Base-by-base conservation (phyloP, 2,888 invertebrate genomes). In the Scaptomyza polygonia region DNA sequence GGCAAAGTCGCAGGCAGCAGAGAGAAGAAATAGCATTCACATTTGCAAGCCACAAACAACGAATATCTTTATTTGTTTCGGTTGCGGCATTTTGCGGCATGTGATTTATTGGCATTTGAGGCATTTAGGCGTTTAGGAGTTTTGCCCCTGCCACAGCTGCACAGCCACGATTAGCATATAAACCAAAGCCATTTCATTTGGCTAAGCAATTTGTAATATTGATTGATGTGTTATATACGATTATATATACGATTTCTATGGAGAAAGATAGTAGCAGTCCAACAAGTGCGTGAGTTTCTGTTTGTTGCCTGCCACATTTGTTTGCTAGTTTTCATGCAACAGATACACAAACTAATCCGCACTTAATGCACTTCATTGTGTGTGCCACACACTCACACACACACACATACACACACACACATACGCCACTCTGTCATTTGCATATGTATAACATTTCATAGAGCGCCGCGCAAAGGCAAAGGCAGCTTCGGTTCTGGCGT, bases 21-120 rank as follows among this genome's bases (percentile, higher is more conserved):
- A 36, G n/a, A 11, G 32, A 9, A 5, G 3, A 7, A 25, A 57
- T 25, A 30, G 45, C 18, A 44, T 12, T 18, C 61, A 57, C 54
- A 56, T 58, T 36, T 54, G 42, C 12, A 49, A 56, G 53, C 36
- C 53, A 44, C 36, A 58, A 54, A 53, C 57, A 3, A 25, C 5
- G 25, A 25, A 25, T 25, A 25, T 25, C 25, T 25, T 25, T 25
- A 0, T 25, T 25, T 25, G 0, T 16, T 42, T 9, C 12, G 16
- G 6, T 43, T 51, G 42, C 34, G 42, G 12, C 53, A n/a, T 18
- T 30, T 39, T 51, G n/a, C 48, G 72, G 72, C 63, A 79, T 88
- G 86, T 86, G 86, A 88, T 86, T 88, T 86, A 86, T 86, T 86
- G 88, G 82, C 77, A 83, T 80, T 39, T 69, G 61, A 47, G 71